Base-by-base conservation (phyloP, 2,888 invertebrate genomes). In the Parasteatoda lunata region DNA sequence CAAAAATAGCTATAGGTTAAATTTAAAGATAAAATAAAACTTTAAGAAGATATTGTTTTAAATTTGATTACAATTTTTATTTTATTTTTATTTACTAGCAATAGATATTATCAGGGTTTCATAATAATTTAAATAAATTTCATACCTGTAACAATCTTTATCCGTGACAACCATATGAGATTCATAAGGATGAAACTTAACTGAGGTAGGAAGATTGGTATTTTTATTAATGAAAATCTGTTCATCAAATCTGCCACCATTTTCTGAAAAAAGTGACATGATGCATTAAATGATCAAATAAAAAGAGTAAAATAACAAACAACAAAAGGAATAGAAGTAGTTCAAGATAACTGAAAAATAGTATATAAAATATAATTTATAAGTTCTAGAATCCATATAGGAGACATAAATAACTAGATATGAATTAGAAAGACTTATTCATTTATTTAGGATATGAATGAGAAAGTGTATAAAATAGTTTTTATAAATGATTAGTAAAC, bases 161-260 rank as follows among this genome's bases (percentile, higher is more conserved):
- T 96, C 96, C 66, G 97, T 96, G 76, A 97, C 96, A 59, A 96
- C 96, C 86, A 97, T 94, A 92, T 97, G 96, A 89, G 96, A 95
- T 91, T 97, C 97, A 92, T 96, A 98, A 0, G 98, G 97, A 93
- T 98, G 96, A 92, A 98, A 96, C 51, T 54, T 80, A 65, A 98
- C 93, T 54, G 96, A 94, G 89, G 95, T 94, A 15, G 98, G 96
- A 84, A 95, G 94, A 90, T 95, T 94, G 88, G 95, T 94, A 90
- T 96, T 96, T 91, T 96, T 95, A 84, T 96, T 95, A 91, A 95
- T 94, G 93, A 97, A 97, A 88, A 95, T 94, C 93, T 96, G 96
- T 89, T 95, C 95, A 91, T 97, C 97, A 90, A 97, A 93, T 89
- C 71, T 77, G 11, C 87, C 59, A 3, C 59, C 77, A 48, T n/a